A percentile compares a stretch with the other conserved stretches of the same genome.
Conservation (phyloP, 2,888 invertebrate species). For the Lampropteryx suffumata region DNA sequence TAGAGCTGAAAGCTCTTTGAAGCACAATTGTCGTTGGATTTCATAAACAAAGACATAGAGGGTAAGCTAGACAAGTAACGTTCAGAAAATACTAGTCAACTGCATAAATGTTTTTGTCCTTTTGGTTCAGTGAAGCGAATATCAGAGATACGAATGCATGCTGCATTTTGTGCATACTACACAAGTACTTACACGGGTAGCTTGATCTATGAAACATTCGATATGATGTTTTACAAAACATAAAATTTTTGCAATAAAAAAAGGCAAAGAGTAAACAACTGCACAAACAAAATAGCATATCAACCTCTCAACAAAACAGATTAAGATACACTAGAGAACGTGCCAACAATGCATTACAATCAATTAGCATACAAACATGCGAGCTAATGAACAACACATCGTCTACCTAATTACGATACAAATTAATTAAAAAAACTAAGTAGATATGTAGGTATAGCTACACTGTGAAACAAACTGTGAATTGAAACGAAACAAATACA, state of each 20-base stretch:
- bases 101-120: slow-evolving; percentile 30
- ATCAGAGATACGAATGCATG: slow-evolving; percentile 32
- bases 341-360: slow-evolving; percentile 29
- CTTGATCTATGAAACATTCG: not conserved
- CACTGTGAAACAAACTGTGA: no score
- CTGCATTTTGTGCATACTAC: slow-evolving; percentile 21
- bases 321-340: slow-evolving; percentile 11
- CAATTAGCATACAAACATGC: slow-evolving; percentile 24
- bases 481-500: no score
- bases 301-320: not conserved
- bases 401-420: slow-evolving; percentile 11
- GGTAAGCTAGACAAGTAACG: slow-evolving; percentile 22
- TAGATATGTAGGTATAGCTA: no score
- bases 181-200: not conserved
- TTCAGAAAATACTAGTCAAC: slow-evolving; percentile 32
- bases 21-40: slow-evolving; percentile 13
- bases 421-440: slow-evolving; percentile 4
- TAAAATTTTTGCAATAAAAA: no score
- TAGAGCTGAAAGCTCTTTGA: slow-evolving; percentile 11
- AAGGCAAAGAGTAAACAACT: not conserved
- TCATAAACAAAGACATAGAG: slow-evolving; percentile 28
- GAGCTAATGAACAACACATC: slow-evolving; percentile 25
- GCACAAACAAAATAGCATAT: slow-evolving; percentile 1
- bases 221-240: not conserved
- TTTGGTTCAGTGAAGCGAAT: slow-evolving; percentile 34